Evolutionary conservation across 2,113 vertebrate species (phyloP).

Genomic region (Ptyas mucosa): DNA sequence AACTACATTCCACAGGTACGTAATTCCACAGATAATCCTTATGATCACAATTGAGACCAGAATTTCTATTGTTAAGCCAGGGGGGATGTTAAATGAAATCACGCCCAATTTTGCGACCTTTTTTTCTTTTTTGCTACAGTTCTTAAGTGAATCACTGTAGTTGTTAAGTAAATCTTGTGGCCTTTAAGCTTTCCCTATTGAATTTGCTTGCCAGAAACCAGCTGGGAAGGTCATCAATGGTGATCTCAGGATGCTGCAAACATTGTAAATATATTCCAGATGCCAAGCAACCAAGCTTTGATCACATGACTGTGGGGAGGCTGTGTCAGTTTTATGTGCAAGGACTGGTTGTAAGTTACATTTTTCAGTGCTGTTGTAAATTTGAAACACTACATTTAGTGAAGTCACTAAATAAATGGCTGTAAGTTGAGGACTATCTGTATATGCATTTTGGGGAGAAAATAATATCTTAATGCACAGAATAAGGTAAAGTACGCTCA

Average conservation of each 20-base stretch:
- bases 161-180: neutral
- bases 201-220: neutral
- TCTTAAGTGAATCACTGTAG: neutral
- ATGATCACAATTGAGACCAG: neutral
- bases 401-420: neutral
- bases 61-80: neutral
- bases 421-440: neutral
- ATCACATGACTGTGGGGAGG: neutral
- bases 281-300: neutral
- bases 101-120: neutral
- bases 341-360: neutral
- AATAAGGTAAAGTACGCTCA: neutral
- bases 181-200: neutral
- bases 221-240: neutral
- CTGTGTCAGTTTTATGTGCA: neutral
- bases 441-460: neutral
- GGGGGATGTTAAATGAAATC: neutral
- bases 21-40: neutral
- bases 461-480: neutral
- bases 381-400: neutral
- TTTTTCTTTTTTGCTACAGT: neutral
- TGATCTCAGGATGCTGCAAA: neutral
- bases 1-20: neutral
- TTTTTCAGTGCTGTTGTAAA: neutral
- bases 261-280: neutral